Conservation (phyloP, 2,888 invertebrate species). For the Cheilosia vulpina region DNA sequence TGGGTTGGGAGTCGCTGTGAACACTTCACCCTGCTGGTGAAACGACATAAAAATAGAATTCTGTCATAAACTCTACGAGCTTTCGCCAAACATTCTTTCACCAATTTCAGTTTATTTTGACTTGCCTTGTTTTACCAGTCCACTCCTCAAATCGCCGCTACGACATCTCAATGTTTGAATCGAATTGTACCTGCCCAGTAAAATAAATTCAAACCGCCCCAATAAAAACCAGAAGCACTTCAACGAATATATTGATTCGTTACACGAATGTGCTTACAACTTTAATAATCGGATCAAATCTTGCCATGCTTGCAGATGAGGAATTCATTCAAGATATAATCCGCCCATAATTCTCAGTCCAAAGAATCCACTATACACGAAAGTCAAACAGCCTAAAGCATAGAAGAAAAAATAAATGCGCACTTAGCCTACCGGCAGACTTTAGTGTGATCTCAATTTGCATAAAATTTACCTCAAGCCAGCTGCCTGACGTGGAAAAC, state of each 20-base stretch:
- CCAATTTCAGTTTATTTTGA: no score
- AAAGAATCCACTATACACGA: constrained; percentile 2
- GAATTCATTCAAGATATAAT: constrained; percentile 29
- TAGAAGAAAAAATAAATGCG: constrained; percentile 20
- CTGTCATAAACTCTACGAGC: no score
- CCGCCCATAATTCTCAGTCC: constrained; percentile 36
- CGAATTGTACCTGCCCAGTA: neutral
- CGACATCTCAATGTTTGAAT: constrained; percentile 9
- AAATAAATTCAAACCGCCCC: neutral
- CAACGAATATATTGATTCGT: constrained; percentile 17
- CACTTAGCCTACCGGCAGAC: constrained; percentile 29
- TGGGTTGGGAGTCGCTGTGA: accelerated
- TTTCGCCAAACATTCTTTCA: no score
- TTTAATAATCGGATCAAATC: constrained; percentile 52
- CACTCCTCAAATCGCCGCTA: neutral
- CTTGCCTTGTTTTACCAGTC: neutral
- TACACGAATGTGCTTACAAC: constrained; percentile 48
- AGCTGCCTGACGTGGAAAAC: constrained; percentile 47
- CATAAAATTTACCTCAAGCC: constrained; percentile 54
- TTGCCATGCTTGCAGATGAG: constrained; percentile 7
- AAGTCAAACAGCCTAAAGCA: constrained; percentile 60
- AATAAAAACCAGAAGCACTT: constrained; percentile 47
- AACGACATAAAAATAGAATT: no score
- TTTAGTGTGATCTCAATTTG: constrained; percentile 50
- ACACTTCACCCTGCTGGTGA: no score